Evolutionary conservation across 1,140 invertebrate species (phyloP).

Genomic region (Chrysomallon squamiferum): DNA sequence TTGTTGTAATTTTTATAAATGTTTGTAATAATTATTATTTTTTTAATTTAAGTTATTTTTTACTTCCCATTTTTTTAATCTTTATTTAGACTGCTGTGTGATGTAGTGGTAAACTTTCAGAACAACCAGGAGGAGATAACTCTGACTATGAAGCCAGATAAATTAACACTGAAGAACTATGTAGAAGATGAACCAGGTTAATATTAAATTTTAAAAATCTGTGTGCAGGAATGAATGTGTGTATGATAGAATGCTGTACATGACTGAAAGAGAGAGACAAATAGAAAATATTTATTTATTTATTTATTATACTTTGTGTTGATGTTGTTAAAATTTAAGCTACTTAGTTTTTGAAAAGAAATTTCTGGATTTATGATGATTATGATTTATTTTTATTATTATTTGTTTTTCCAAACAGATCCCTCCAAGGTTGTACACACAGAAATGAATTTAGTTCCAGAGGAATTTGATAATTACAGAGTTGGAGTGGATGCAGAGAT

Average conservation of each 20-base stretch:
- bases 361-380: too few species aligned
- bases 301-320: neutral
- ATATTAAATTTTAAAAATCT: too few species aligned
- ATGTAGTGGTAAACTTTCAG: constrained; percentile 79
- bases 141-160: constrained; percentile 71
- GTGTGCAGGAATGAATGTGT: too few species aligned
- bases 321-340: neutral
- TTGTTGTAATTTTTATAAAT: too few species aligned
- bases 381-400: too few species aligned
- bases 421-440: constrained; percentile 70
- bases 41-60: too few species aligned
- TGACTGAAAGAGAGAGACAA: too few species aligned
- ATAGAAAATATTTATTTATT: neutral
- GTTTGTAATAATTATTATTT: too few species aligned
- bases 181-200: constrained; percentile 71
- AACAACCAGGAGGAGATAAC: constrained; percentile 79
- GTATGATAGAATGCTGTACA: too few species aligned
- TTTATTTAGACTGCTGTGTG: constrained; percentile 69
- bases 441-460: constrained; percentile 72
- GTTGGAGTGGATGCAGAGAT: constrained; percentile 74
- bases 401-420: constrained; percentile 55
- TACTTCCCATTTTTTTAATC: constrained; percentile 18
- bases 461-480: constrained; percentile 79
- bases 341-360: too few species aligned
- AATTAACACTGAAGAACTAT: constrained; percentile 76